These are phyloP conservation scores for Cyaniris semiargus DNA, from an alignment of 2,888 invertebrate species.

Conservation along the genomic window DNA sequence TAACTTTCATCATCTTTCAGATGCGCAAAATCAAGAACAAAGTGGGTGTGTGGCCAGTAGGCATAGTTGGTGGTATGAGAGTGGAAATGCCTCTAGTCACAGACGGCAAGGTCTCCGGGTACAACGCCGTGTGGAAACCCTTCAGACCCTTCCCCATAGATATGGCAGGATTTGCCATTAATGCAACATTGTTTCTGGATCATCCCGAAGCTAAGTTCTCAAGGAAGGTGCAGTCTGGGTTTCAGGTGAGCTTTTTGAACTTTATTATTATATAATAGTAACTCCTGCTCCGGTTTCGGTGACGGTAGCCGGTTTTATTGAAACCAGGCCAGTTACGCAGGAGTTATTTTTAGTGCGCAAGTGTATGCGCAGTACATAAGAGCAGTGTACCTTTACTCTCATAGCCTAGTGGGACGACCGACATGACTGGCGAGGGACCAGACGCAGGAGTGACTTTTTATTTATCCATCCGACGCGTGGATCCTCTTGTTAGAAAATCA, in stretches of 20 bases:
- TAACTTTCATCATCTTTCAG: conserved; percentile 66
- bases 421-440: too few species aligned
- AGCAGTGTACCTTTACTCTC: too few species aligned
- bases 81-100: conserved; percentile 93
- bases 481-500: too few species aligned
- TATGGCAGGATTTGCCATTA: conserved; percentile 98
- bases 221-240: conserved; percentile 92
- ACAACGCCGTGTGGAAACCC: conserved; percentile 91
- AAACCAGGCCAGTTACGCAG: too few species aligned
- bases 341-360: too few species aligned
- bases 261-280: too few species aligned
- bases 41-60: conserved; percentile 97
- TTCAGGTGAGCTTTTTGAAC: conserved; percentile 75
- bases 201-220: conserved; percentile 89
- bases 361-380: too few species aligned
- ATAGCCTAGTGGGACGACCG: too few species aligned
- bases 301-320: too few species aligned
- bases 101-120: conserved; percentile 77
- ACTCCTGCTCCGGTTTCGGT: too few species aligned
- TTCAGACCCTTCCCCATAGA: conserved; percentile 96
- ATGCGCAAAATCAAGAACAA: conserved; percentile 86
- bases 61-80: conserved; percentile 95
- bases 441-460: too few species aligned
- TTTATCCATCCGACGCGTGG: too few species aligned
- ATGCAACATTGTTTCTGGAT: conserved; percentile 85